Evolutionary conservation across 2,113 vertebrate genomes (phyloP).

Genomic region (Tringa solitaria): DNA sequence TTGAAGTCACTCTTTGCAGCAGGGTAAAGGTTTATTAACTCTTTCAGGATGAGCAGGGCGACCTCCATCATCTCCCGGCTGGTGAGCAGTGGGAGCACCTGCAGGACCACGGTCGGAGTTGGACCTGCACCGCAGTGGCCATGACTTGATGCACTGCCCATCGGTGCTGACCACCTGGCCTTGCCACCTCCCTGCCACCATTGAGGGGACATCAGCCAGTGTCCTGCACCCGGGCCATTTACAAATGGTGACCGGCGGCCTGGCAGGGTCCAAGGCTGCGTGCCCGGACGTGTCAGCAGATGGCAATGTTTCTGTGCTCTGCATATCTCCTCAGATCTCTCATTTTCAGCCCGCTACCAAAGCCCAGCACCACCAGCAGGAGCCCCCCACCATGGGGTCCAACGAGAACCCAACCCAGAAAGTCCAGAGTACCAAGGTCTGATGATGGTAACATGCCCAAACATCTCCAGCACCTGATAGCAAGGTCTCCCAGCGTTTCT

Average conservation of each 20-base stretch:
- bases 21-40: neutral
- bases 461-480: neutral
- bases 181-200: neutral
- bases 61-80: neutral
- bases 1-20: neutral
- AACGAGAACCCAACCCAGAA: neutral
- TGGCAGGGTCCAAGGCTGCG: neutral
- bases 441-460: rapidly evolving
- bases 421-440: neutral
- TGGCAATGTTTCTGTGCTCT: conserved; percentile 67
- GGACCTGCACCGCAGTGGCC: rapidly evolving
- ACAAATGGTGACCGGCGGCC: rapidly evolving
- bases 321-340: neutral
- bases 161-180: rapidly evolving
- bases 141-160: rapidly evolving
- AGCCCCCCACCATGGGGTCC: rapidly evolving
- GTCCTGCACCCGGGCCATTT: rapidly evolving
- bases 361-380: neutral
- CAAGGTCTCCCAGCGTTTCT: neutral
- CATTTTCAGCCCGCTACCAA: neutral
- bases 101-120: rapidly evolving
- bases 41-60: neutral
- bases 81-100: neutral
- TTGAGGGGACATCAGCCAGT: rapidly evolving
- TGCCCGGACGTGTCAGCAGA: conserved; percentile 49